Evolutionary conservation across 1,140 invertebrate species (phyloP).

Genomic region (Saccostrea glomerata): DNA sequence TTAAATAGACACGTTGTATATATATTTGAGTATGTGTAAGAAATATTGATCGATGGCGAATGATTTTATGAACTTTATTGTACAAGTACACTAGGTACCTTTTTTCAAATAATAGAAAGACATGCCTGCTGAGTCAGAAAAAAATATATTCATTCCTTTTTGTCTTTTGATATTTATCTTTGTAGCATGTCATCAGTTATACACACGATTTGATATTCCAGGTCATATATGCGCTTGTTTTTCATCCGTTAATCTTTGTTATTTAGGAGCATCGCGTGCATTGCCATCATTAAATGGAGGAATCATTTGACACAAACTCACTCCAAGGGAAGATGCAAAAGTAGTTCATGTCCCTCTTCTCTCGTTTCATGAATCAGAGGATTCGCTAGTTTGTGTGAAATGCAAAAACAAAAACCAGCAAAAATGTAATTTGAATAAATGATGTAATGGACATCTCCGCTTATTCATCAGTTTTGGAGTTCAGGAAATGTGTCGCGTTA

Average conservation of each 20-base stretch:
- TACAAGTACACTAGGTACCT: not conserved
- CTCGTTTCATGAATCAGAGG: conserved; percentile 14
- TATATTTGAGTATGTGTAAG: too few relatives aligned
- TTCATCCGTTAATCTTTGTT: not conserved
- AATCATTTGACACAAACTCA: not conserved
- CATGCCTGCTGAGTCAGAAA: not conserved
- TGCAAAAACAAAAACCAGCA: not conserved
- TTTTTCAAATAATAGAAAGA: not conserved
- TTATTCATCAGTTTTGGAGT: not conserved
- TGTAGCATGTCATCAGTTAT: not conserved
- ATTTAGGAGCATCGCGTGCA: not conserved
- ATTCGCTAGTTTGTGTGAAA: not conserved
- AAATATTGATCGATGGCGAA: too few relatives aligned
- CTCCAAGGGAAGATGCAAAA: not conserved
- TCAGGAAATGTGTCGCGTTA: too few relatives aligned
- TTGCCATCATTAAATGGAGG: not conserved
- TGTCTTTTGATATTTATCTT: not conserved
- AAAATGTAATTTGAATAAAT: not conserved
- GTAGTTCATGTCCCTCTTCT: not conserved
- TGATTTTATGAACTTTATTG: too few relatives aligned
- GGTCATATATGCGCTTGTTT: not conserved
- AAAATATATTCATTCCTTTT: not conserved
- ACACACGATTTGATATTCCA: not conserved
- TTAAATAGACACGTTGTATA: too few relatives aligned
- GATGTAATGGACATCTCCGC: not conserved